A percentile compares a stretch with the other conserved stretches of the same genome.
phyloP scores from a whole-genome alignment of 2,113 vertebrate species.

The Protobothrops mucrosquamatus region DNA sequence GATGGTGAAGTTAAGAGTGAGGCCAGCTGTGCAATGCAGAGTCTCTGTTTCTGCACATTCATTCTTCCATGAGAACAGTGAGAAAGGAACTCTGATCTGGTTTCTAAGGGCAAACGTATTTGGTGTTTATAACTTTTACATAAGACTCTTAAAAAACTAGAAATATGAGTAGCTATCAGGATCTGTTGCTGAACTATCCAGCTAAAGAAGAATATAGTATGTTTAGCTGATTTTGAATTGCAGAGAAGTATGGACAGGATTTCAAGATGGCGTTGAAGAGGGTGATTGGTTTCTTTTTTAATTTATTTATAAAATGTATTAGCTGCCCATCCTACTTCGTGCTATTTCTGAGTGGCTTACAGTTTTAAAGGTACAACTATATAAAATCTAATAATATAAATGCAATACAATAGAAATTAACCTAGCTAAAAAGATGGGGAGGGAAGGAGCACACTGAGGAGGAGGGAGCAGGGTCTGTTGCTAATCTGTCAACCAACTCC shows the following conservation, averaged over 20 bases:
- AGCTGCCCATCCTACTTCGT: accelerated
- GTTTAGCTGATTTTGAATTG: background rate
- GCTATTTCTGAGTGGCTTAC: background rate
- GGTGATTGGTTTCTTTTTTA: background rate
- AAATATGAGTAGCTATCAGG: background rate
- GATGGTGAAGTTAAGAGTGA: background rate
- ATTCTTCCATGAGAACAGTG: background rate
- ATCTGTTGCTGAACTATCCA: background rate
- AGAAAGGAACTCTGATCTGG: background rate
- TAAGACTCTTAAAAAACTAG: background rate
- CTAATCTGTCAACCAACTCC: background rate
- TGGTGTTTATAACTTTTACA: background rate
- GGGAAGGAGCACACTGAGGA: background rate
- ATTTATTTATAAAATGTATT: background rate
- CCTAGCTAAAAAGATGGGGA: background rate
- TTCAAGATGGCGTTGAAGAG: background rate
- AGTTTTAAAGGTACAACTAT: background rate
- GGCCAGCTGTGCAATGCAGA: background rate
- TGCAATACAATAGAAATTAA: background rate
- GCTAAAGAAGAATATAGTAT: background rate
- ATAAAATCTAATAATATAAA: background rate
- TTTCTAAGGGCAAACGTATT: background rate
- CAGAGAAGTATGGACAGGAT: background rate
- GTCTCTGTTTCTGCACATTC: background rate
- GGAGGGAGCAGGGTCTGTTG: background rate